Evolutionary conservation across 2,113 vertebrate species (phyloP), one percentile per base, ranked within the genome.

Genomic region (Lagopus muta): DNA sequence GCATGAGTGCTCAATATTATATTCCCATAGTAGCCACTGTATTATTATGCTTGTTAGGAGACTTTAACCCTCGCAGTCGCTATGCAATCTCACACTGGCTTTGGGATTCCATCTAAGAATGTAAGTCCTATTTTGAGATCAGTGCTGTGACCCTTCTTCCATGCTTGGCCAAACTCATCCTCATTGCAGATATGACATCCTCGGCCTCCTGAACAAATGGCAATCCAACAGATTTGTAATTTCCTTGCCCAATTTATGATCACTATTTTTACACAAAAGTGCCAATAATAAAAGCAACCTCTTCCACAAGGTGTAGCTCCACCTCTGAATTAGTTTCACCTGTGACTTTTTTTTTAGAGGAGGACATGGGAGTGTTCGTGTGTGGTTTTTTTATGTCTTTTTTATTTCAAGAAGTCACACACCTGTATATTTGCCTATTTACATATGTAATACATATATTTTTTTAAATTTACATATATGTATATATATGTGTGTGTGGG

Each of bases 31-130:
- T 76, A 93, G 62, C 69, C n/a, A 45, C 82, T 45, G 58, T 62
- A 93, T 82, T 93, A 96, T 92, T 86, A 95, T 61, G 43, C 64
- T 93, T 22, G 58, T 84, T 88, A 90, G 86, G 94, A 88, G 86
- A 87, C 70, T 84, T 91, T 79, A 90, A 92, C 71, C 77, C 92
- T 92, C 89, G 70, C 67, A 90, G 89, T 83, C 62, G 61, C 48
- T 72, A 88, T 1, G 0, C 48, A 50, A 82, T 94, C 92, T 94
- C 86, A 95, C 48, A 90, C 6, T 82, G 82, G 88, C 76, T 90
- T 88, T 90, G 90, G 77, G 91, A 94, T 89, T 95, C 86, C 48
- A 64, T 64, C 66, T 84, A 86, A 88, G 69, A 93, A 94, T 89
- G 71, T 55, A 92, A 87, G 52, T 55, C 71, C 79, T 95, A 76